Evolutionary conservation across 1,140 invertebrate genomes (phyloP).

Genomic region (Episyrphus balteatus): DNA sequence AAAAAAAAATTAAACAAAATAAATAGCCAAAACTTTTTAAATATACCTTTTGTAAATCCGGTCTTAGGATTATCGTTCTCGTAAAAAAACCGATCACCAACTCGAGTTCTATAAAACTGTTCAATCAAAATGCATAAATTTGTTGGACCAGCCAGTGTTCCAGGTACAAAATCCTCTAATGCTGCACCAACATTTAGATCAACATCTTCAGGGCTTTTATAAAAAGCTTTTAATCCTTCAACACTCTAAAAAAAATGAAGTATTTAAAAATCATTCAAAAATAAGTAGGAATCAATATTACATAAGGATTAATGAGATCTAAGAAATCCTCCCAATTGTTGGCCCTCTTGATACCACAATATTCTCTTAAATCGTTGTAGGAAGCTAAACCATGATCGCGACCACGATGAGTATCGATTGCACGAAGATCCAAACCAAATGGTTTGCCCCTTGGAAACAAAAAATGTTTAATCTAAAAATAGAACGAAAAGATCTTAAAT

Average conservation of each 20-base stretch:
- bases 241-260: constrained; percentile 22
- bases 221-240: constrained; percentile 15
- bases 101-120: constrained; percentile 76
- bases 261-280: neutral
- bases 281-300: constrained; percentile 34
- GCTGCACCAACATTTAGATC: constrained; percentile 83
- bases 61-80: constrained; percentile 55
- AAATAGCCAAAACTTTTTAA: neutral
- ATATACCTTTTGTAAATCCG: constrained; percentile 61
- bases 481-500: constrained; percentile 33
- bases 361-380: constrained; percentile 70
- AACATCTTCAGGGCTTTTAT: constrained; percentile 59
- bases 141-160: constrained; percentile 76
- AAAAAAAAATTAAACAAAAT: neutral
- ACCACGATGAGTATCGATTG: constrained; percentile 79
- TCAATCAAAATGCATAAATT: constrained; percentile 82
- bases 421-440: constrained; percentile 68
- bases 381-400: constrained; percentile 77
- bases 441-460: constrained; percentile 55
- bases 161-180: constrained; percentile 65
- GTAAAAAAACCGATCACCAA: constrained; percentile 76
- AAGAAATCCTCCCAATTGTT: constrained; percentile 59
- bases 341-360: constrained; percentile 66
- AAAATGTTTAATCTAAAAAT: constrained; percentile 55
- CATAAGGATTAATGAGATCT: constrained; percentile 57